These are phyloP conservation scores for Gibbula magus DNA, from an alignment of 2,888 invertebrate genomes.

Conservation along the genomic window DNA sequence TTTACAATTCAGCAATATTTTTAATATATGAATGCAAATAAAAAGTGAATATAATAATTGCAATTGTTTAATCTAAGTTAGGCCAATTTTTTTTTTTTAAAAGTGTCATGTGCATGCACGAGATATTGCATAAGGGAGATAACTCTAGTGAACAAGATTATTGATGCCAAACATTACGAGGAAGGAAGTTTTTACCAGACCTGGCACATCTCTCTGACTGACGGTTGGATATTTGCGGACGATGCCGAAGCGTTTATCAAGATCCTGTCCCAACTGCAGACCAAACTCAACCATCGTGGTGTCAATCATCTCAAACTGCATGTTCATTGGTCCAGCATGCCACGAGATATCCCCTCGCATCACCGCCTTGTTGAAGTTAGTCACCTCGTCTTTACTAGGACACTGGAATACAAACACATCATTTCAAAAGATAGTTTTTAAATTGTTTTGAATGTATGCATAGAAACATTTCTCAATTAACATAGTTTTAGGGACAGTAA, in stretches of 20 bases:
- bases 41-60: too few relatives aligned
- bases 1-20: too few relatives aligned
- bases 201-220: constrained; percentile 72
- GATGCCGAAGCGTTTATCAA: constrained; percentile 62
- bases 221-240: constrained; percentile 56
- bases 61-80: too few relatives aligned
- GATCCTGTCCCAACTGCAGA: constrained; percentile 57
- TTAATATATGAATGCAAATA: too few relatives aligned
- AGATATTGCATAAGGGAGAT: background rate
- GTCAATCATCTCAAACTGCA: constrained; percentile 67
- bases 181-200: constrained; percentile 36
- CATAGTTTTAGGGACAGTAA: too few relatives aligned
- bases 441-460: too few relatives aligned
- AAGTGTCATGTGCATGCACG: too few relatives aligned
- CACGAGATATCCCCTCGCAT: constrained; percentile 63
- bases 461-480: too few relatives aligned
- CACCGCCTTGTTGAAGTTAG: constrained; percentile 54
- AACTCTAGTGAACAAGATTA: too few relatives aligned
- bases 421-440: too few relatives aligned
- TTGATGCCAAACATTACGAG: too few relatives aligned
- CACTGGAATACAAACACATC: constrained; percentile 52
- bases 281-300: constrained; percentile 57
- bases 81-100: too few relatives aligned
- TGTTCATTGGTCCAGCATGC: constrained; percentile 73
- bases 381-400: constrained; percentile 52